Evolutionary conservation across 2,113 vertebrate species (phyloP), one percentile per base, ranked within the genome.

Genomic region (Periophthalmodon schlosseri): DNA sequence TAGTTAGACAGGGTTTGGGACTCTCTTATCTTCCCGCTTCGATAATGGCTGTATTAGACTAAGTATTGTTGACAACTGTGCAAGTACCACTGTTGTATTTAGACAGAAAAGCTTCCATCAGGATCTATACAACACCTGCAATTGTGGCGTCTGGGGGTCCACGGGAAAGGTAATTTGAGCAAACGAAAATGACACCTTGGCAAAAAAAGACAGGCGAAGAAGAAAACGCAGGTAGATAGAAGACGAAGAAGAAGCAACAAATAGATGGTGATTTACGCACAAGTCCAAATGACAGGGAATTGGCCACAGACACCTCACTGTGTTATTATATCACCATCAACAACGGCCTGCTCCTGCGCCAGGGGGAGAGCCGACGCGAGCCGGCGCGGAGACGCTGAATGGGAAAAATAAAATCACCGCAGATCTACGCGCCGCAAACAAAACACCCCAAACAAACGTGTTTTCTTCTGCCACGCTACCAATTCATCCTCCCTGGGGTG

Each of bases 311-410:
- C 86, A 88, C 89, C 93, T 92, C 88, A 71, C 93, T 93, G 91
- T 93, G 91, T 93, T 93, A 94, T 94, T 94, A 94, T 94, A 92
- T 93, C 91, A 94, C 85, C 82, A 90, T 86, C 90, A 79, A 87
- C 89, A 89, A 84, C 78, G 70, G 75, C 73, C 9, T 79, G 87
- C 90, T 92, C 75, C 82, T 87, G 82, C 44, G 68, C 75, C 33
- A 49, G 87, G 78, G 75, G 72, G 78, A 74, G 75, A 73, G 86
- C 39, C 44, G 16, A 47, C 9, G 28, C 72, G 74, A 77, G 63
- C 74, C 57, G 74, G 74, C 69, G 76, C 82, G 87, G 75, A 81
- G 88, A 82, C 70, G 79, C 87, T 88, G 86, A 91, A 65, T 65
- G 58, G 50, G 73, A 82, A 66, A 75, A 68, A 82, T 75, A 78